Percentiles rank a stretch among this genome's conserved stretches.
Evolutionary conservation across 2,797 vertebrate species (phyloP).

Genomic region (Clarias pachynema): DNA sequence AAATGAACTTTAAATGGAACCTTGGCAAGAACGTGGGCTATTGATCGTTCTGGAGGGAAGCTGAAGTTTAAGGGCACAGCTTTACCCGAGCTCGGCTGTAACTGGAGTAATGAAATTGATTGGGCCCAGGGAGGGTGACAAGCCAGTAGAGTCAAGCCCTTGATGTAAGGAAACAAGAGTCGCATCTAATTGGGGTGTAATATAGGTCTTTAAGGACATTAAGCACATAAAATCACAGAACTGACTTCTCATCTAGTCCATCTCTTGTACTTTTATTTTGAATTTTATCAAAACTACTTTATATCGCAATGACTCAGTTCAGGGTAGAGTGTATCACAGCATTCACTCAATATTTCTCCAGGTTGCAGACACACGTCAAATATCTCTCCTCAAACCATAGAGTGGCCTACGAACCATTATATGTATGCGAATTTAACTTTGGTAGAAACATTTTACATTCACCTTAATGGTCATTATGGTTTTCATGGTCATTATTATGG

Average conservation of each 20-base stretch:
- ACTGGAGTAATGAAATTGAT: slow-evolving; percentile 90
- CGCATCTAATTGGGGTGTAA: slow-evolving; percentile 87
- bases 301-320: neutral
- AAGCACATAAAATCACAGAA: slow-evolving; percentile 75
- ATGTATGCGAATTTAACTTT: slow-evolving; percentile 31
- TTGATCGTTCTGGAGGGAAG: slow-evolving; percentile 83
- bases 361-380: slow-evolving; percentile 10
- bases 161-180: slow-evolving; percentile 89
- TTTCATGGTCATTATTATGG: slow-evolving; percentile 29
- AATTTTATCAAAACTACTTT: neutral
- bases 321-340: neutral
- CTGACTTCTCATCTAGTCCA: slow-evolving; percentile 66
- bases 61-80: slow-evolving; percentile 87
- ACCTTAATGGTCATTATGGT: slow-evolving; percentile 25
- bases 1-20: slow-evolving; percentile 89
- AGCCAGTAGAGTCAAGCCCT: slow-evolving; percentile 86
- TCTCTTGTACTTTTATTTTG: slow-evolving; percentile 12
- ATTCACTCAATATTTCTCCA: slow-evolving; percentile 4
- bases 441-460: slow-evolving; percentile 15
- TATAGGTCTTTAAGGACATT: slow-evolving; percentile 88
- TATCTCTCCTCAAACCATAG: neutral
- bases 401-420: slow-evolving; percentile 26
- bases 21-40: slow-evolving; percentile 82
- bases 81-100: slow-evolving; percentile 80
- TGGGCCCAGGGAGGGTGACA: slow-evolving; percentile 84